Base-by-base conservation (phyloP, 2,797 vertebrate species). In the Mastacembelus armatus region DNA sequence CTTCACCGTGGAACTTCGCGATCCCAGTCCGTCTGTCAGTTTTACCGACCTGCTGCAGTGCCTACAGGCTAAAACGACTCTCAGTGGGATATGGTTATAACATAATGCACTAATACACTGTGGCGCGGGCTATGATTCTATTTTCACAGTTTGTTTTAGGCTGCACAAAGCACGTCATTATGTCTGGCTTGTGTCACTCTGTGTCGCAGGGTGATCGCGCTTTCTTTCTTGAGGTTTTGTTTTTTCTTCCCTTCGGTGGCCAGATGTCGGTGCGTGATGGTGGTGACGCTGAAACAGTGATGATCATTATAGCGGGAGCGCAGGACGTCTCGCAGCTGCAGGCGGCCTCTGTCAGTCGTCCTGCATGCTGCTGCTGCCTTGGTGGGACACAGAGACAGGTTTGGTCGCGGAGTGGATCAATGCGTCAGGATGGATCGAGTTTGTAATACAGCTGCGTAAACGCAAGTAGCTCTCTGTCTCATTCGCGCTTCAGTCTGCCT, bases 11-110 rank as follows among this genome's bases (percentile, higher is more conserved):
- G 80, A 85, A 82, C 84, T 70, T 40, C 44, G 50, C 45, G 62
- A 75, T 73, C 78, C 81, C 79, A 74, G 33, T 74, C 82, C 82
- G 82, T 85, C 80, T 88, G 85, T 85, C 83, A 79, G 72, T 61
- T 85, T 82, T 59, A 87, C 80, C 81, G 81, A 81, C 71, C 74
- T 65, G 77, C 74, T 43, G n/a, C n/a, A n/a, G n/a, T n/a, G 77
- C 61, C 50, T 38, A 60, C 35, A 63, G 57, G 51, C 50, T 57
- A 26, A 78, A n/a, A n/a, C 40, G 18, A 51, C 48, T 38, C 21
- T 29, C 71, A 69, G 52, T 29, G 47, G 74, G 61, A 77, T 47
- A 36, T 32, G 47, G 59, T 38, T 63, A 3, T 72, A 75, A 79
- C 75, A 78, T 55, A 42, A 68, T 16, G 36, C 16, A 39, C 48